A percentile compares a stretch with the other conserved stretches of the same genome.
Conservation (phyloP, 2,113 vertebrate genomes). For the Pseudorectes ferrugineus region DNA sequence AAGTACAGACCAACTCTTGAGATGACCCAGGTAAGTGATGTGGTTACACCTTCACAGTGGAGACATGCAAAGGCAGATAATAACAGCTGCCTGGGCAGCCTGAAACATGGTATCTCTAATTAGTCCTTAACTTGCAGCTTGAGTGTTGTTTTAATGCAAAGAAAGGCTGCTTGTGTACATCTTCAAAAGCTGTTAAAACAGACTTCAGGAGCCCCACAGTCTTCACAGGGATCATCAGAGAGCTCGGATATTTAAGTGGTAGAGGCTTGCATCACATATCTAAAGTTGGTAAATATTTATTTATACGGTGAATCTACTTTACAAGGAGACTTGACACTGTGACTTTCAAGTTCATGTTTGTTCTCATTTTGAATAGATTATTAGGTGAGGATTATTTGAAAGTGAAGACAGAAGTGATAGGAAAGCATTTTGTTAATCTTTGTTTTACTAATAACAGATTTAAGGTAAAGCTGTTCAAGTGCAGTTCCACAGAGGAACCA, state of each 20-base stretch:
- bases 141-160: constrained; percentile 17
- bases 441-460: neutral
- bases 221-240: neutral
- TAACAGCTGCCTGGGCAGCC: constrained; percentile 21
- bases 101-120: constrained; percentile 1
- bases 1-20: neutral
- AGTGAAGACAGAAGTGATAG: neutral
- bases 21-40: neutral
- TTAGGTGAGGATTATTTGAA: neutral
- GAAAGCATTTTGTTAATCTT: neutral
- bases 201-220: neutral
- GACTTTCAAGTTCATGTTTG: neutral
- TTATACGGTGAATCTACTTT: neutral
- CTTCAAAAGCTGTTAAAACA: constrained; percentile 28
- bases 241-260: neutral
- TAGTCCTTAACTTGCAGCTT: constrained; percentile 27
- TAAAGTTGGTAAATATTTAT: constrained; percentile 3
- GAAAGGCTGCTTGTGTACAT: neutral
- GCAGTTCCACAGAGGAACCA: neutral
- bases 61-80: constrained; percentile 21
- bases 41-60: neutral
- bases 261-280: neutral
- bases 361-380: neutral
- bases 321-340: neutral
- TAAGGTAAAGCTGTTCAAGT: neutral